Evolutionary conservation across 2,113 vertebrate genomes (phyloP).

Genomic region (Xenus cinereus): DNA sequence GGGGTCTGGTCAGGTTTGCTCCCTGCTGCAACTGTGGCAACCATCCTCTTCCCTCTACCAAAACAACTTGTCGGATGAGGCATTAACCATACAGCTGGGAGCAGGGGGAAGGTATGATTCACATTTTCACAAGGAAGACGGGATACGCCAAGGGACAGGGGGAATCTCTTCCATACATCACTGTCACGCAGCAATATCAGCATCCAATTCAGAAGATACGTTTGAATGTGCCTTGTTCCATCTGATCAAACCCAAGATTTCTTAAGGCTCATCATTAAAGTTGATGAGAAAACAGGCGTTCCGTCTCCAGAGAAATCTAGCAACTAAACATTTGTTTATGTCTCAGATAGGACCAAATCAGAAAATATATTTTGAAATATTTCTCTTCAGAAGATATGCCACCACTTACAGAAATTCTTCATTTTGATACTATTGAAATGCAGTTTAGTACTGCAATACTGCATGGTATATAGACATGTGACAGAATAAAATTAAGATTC

Average conservation of each 20-base stretch:
- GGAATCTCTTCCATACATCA: conserved; percentile 35
- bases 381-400: background rate
- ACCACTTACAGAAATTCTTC: conserved; percentile 1
- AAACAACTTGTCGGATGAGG: background rate
- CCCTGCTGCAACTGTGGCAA: background rate
- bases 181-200: background rate
- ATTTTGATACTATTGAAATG: background rate
- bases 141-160: background rate
- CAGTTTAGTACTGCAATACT: background rate
- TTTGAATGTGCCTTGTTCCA: background rate
- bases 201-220: background rate
- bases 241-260: conserved; percentile 25
- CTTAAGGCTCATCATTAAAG: conserved; percentile 20
- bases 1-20: background rate
- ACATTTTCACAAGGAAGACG: background rate
- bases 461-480: background rate
- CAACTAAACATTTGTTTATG: background rate
- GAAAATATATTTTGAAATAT: background rate
- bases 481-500: conserved; percentile 49
- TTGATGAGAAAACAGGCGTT: conserved; percentile 31
- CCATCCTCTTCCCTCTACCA: background rate
- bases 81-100: background rate
- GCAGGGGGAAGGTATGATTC: background rate
- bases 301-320: conserved; percentile 33
- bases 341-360: background rate